Evolutionary conservation across 1,140 invertebrate species (phyloP), one percentile per base, ranked within the genome.

Genomic region (Triops longicaudatus): DNA sequence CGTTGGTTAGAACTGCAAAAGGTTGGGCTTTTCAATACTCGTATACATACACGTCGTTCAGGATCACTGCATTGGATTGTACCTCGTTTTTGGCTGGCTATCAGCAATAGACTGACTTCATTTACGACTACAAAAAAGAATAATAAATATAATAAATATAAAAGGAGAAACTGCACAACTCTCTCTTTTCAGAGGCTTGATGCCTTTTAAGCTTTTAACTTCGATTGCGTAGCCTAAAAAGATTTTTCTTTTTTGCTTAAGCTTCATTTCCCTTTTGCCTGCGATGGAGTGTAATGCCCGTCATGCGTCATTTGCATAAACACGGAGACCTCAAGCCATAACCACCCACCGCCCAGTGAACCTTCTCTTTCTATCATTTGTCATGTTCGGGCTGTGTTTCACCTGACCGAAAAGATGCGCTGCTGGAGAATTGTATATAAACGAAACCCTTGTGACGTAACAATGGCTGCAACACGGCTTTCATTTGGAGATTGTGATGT

Each of bases 21-120:
- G 50, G 50, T 63, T 63, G 50, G 50, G 50, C 50, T 63, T 22
- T 63, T 63, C 50, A 63, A 63, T 63, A 22, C 50, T 63, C 50
- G 50, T 7, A 37, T 37, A 37, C 7, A 37, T 63, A 63, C 50
- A 63, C 50, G 22, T 63, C 50, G 50, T 63, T 63, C 22, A 6
- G 50, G 7, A 63, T 17, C 50, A 63, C 17, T 63, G 50, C 50
- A 63, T 12, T 9, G 22, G 50, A 5, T 14, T 63, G 10, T 14
- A 63, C 22, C 50, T 63, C 50, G 2, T 63, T 63, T 63, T 63
- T 63, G 50, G 50, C 50, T 63, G 10, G n/a, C 50, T 63, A 63
- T 63, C 50, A 63, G 50, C 50, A 17, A 10, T 7, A 37, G 31
- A 37, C 31, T 37, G 31, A 37, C 31, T 37, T 37, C 31, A 37